Percentiles rank a stretch among this genome's conserved stretches.
phyloP scores from a whole-genome alignment of 2,797 vertebrate species.

The Pseudomugil tenellus region DNA sequence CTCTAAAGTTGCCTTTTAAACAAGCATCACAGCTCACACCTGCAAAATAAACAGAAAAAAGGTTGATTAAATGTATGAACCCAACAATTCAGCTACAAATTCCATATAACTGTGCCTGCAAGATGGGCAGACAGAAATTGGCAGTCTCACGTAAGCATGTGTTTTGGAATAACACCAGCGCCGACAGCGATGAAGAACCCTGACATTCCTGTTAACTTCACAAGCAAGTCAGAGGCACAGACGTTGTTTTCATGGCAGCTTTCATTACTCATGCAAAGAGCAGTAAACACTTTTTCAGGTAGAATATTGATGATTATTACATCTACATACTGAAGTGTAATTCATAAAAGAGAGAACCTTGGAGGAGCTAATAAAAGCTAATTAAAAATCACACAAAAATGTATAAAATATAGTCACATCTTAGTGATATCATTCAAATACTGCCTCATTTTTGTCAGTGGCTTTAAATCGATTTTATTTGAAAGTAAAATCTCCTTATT shows the following conservation, averaged over 20 bases:
- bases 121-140: conserved; percentile 14
- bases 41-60: conserved; percentile 54
- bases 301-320: neutral
- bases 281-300: conserved; percentile 6
- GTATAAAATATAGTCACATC: neutral
- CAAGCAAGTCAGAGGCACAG: conserved; percentile 24
- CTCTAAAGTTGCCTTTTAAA: conserved; percentile 99
- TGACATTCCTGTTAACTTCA: conserved; percentile 48
- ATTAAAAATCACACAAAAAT: neutral
- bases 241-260: neutral
- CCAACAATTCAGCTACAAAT: conserved; percentile 44
- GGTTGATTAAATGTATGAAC: conserved; percentile 14
- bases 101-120: conserved; percentile 26
- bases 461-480: conserved; percentile 28
- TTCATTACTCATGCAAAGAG: conserved; percentile 26
- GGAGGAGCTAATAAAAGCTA: neutral
- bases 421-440: neutral
- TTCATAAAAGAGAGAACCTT: neutral
- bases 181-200: conserved; percentile 44
- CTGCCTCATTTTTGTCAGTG: no score
- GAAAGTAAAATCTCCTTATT: conserved; percentile 9
- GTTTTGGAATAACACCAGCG: conserved; percentile 63
- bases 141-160: conserved; percentile 52
- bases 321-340: neutral
- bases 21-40: conserved; percentile 99